These are phyloP conservation scores for Drosophila triauraria DNA, from an alignment of 1,140 invertebrate species.

Conservation along the genomic window DNA sequence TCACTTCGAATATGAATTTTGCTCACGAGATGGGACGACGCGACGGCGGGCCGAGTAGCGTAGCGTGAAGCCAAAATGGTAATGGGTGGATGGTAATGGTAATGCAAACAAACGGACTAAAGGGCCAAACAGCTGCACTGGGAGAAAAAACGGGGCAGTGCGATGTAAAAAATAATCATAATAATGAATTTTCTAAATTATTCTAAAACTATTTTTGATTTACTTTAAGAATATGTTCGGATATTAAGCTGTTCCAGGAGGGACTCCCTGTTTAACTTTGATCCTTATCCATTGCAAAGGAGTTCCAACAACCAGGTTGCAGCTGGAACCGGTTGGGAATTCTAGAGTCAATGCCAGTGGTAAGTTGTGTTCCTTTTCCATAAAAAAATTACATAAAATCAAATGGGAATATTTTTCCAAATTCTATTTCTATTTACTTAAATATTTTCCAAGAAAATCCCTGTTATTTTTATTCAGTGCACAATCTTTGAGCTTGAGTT, in stretches of 20 bases:
- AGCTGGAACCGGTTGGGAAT: not conserved
- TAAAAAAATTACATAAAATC: too few species aligned
- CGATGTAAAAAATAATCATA: too few species aligned
- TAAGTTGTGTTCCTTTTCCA: too few species aligned
- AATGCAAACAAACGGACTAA: conserved; percentile 36
- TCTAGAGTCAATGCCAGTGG: not conserved
- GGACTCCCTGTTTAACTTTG: fast-evolving
- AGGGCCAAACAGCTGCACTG: conserved; percentile 6
- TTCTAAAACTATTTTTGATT: too few species aligned
- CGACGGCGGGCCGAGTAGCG: conserved; percentile 61
- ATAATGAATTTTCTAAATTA: too few species aligned
- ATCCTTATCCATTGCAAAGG: not conserved
- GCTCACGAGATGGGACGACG: conserved; percentile 53
- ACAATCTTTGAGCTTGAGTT: conserved; percentile 19
- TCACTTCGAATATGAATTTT: conserved; percentile 78
- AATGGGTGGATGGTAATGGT: conserved; percentile 41
- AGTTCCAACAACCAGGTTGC: not conserved
- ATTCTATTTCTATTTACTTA: too few species aligned
- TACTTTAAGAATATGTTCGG: not conserved
- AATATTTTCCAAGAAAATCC: too few species aligned
- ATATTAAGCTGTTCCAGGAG: not conserved
- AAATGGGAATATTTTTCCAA: too few species aligned
- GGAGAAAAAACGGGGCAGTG: not conserved
- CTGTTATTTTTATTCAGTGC: not conserved
- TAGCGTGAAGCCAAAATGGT: conserved; percentile 72